A percentile compares a stretch with the other conserved stretches of the same genome.
These are phyloP conservation scores for Melipona bicolor DNA, from an alignment of 2,888 invertebrate species.

Conservation along the genomic window DNA sequence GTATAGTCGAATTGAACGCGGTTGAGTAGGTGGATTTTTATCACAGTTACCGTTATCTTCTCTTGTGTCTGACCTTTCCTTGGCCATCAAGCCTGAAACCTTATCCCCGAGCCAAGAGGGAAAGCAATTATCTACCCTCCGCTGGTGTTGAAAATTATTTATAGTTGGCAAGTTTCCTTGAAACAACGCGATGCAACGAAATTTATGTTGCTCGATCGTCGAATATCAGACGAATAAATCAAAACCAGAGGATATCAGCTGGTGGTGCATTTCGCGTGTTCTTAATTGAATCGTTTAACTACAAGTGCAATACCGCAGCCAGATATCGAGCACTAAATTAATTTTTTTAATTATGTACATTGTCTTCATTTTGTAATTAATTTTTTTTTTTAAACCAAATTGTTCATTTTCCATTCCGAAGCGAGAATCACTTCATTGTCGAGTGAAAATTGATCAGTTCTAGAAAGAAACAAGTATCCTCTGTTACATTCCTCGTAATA, in stretches of 20 bases:
- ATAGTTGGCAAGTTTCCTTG: conserved; percentile 26
- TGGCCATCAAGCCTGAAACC: conserved; percentile 53
- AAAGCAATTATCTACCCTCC: conserved; percentile 50
- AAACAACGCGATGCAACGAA: not conserved
- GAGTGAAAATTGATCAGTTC: not conserved
- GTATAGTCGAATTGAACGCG: conserved; percentile 21
- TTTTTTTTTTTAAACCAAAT: not conserved
- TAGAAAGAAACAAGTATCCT: not conserved
- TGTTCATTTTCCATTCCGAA: not conserved
- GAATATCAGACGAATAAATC: not conserved
- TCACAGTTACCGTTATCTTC: conserved; percentile 44
- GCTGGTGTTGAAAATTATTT: conserved; percentile 48
- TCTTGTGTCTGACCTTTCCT: conserved; percentile 50
- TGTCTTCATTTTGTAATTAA: not conserved
- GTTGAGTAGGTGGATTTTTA: conserved; percentile 44
- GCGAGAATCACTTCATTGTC: not conserved
- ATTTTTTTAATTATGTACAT: not conserved
- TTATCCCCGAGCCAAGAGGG: conserved; percentile 34
- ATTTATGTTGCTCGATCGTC: not conserved
- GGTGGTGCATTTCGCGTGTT: not conserved
- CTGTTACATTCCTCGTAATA: no score
- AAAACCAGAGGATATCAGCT: no score
- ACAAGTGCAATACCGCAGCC: not conserved
- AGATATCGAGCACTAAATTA: not conserved
- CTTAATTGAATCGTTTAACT: not conserved